Percentiles rank a stretch among this genome's conserved stretches.
These are phyloP conservation scores for Acromyrmex heyeri DNA, from an alignment of 1,140 invertebrate genomes.

Conservation along the genomic window DNA sequence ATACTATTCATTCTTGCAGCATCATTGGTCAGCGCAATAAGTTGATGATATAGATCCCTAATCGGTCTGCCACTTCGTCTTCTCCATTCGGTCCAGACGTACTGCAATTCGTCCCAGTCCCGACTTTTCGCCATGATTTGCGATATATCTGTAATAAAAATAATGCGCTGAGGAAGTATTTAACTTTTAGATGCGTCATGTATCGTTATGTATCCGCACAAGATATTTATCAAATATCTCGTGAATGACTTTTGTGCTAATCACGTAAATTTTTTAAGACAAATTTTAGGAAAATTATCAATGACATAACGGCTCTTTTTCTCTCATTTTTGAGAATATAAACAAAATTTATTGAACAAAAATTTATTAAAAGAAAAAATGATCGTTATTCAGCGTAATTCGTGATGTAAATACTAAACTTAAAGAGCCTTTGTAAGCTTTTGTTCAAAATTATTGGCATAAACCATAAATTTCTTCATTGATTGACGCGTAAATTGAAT, in stretches of 20 bases:
- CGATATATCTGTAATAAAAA: constrained; percentile 83
- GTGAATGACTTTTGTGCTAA: neutral
- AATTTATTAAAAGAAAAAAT: too few species aligned
- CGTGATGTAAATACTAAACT: neutral
- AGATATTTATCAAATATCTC: neutral
- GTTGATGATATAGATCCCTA: constrained; percentile 93
- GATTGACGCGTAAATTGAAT: neutral
- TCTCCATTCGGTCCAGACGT: constrained; percentile 96
- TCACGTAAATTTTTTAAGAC: neutral
- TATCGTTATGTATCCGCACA: neutral
- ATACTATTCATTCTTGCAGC: constrained; percentile 95
- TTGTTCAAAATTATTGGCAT: neutral
- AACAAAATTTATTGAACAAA: neutral
- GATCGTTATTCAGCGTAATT: too few species aligned
- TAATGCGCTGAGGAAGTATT: neutral
- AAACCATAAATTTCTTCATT: constrained; percentile 1
- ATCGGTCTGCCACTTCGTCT: constrained; percentile 92
- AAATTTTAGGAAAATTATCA: neutral
- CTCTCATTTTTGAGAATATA: neutral
- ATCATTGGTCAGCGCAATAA: constrained; percentile 94
- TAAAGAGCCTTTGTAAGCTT: neutral
- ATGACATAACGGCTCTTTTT: neutral
- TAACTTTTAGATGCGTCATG: neutral
- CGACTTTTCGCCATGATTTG: constrained; percentile 90
- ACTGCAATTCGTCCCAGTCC: constrained; percentile 94